These are phyloP conservation scores for Calliopsis andreniformis DNA, from an alignment of 1,140 invertebrate genomes.

Conservation along the genomic window DNA sequence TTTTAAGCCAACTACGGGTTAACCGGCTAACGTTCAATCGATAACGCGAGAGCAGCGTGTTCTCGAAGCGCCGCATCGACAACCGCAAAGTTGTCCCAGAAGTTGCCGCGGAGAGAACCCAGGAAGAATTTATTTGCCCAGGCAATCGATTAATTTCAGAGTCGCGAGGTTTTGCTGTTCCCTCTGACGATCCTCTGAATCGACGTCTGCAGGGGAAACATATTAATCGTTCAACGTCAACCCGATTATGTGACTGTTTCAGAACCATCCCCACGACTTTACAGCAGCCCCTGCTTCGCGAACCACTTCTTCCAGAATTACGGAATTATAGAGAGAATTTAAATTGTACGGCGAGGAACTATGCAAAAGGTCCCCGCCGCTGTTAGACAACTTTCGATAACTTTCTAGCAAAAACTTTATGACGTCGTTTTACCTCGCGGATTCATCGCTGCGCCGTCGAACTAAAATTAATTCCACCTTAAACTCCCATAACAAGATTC, in stretches of 20 bases:
- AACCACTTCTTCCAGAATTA: not conserved
- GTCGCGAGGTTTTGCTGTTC: too few relatives aligned
- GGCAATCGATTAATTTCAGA: not conserved
- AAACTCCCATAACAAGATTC: conserved; percentile 32
- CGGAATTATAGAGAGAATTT: not conserved
- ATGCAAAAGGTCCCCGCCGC: not conserved
- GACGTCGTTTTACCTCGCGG: conserved; percentile 1
- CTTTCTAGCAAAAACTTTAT: conserved; percentile 14
- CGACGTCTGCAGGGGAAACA: too few relatives aligned
- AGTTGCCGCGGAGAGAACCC: not conserved
- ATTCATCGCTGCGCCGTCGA: not conserved
- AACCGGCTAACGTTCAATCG: conserved; percentile 71
- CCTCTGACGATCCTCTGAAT: too few relatives aligned
- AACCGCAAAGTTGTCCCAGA: conserved; percentile 1
- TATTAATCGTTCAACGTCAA: too few relatives aligned
- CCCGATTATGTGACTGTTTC: too few relatives aligned
- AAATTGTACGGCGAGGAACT: not conserved
- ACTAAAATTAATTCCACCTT: conserved; percentile 39
- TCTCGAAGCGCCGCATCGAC: conserved; percentile 46
- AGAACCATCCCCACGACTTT: too few relatives aligned
- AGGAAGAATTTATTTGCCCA: not conserved
- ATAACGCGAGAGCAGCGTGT: conserved; percentile 54
- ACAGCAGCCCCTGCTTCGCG: not conserved
- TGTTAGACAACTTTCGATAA: conserved; percentile 20
- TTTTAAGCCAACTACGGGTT: conserved; percentile 72